These are phyloP conservation scores for Gymnorhina tibicen DNA, from an alignment of 2,113 vertebrate genomes.

Conservation along the genomic window DNA sequence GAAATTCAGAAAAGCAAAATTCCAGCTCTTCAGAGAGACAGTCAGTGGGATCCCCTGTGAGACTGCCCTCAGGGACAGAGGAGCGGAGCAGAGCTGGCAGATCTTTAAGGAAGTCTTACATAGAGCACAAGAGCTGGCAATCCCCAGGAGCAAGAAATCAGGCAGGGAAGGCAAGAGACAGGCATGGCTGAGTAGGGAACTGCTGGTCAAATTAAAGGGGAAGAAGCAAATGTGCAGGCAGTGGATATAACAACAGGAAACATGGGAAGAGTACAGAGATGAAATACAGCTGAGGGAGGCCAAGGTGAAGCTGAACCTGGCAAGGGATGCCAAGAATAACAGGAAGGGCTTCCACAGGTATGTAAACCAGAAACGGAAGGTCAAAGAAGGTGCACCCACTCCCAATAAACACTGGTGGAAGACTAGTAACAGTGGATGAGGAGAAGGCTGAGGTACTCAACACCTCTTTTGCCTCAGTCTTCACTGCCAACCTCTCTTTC, in stretches of 20 bases:
- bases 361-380: background rate
- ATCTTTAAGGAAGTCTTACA: background rate
- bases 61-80: background rate
- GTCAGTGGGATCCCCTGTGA: background rate
- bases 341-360: background rate
- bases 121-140: background rate
- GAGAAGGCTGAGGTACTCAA: background rate
- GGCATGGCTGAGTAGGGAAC: background rate
- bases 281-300: background rate
- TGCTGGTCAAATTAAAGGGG: background rate
- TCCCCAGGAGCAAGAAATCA: background rate
- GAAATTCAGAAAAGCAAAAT: background rate
- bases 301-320: background rate
- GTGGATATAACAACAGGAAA: background rate
- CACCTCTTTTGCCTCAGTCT: background rate
- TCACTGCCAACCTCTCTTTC: background rate
- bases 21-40: background rate
- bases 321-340: background rate
- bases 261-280: background rate
- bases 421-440: background rate
- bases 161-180: background rate
- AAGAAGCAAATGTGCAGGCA: background rate
- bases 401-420: rapidly evolving
- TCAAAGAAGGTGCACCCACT: background rate
- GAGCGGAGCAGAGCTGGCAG: background rate